phyloP scores from a whole-genome alignment of 2,888 invertebrate genomes.

The Xestia xanthographa region DNA sequence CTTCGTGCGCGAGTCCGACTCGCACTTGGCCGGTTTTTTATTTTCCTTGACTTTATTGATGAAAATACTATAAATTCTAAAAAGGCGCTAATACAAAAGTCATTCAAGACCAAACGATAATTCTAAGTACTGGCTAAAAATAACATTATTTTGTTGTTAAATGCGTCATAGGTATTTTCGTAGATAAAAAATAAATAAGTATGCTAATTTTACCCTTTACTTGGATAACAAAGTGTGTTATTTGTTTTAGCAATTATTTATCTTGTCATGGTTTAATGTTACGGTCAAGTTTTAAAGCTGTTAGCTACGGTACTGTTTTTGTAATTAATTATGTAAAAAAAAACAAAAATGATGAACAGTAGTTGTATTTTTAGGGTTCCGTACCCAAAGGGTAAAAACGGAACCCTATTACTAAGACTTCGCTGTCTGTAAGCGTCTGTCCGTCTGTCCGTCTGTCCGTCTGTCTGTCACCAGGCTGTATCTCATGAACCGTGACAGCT shows the following conservation, averaged over 20 bases:
- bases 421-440: too few species aligned
- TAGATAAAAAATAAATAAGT: slow-evolving; percentile 9
- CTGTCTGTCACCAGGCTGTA: too few species aligned
- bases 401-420: too few species aligned
- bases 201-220: slow-evolving; percentile 18
- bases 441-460: too few species aligned
- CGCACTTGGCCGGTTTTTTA: too few species aligned
- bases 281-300: slow-evolving; percentile 18
- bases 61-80: slow-evolving; percentile 9
- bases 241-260: slow-evolving; percentile 34
- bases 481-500: too few species aligned
- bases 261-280: slow-evolving; percentile 28
- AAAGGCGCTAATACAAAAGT: background rate
- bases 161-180: slow-evolving; percentile 9
- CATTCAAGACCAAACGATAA: slow-evolving; percentile 12
- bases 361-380: too few species aligned
- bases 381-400: too few species aligned
- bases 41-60: background rate
- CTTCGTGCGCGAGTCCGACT: too few species aligned
- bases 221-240: slow-evolving; percentile 21
- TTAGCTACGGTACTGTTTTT: slow-evolving; percentile 16
- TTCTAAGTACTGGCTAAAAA: slow-evolving; percentile 7
- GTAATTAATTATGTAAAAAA: background rate
- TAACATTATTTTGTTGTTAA: background rate
- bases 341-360: background rate